A percentile compares a stretch with the other conserved stretches of the same genome.
These are phyloP conservation scores for Stigmatopora argus DNA, from an alignment of 2,113 vertebrate genomes.

Conservation along the genomic window DNA sequence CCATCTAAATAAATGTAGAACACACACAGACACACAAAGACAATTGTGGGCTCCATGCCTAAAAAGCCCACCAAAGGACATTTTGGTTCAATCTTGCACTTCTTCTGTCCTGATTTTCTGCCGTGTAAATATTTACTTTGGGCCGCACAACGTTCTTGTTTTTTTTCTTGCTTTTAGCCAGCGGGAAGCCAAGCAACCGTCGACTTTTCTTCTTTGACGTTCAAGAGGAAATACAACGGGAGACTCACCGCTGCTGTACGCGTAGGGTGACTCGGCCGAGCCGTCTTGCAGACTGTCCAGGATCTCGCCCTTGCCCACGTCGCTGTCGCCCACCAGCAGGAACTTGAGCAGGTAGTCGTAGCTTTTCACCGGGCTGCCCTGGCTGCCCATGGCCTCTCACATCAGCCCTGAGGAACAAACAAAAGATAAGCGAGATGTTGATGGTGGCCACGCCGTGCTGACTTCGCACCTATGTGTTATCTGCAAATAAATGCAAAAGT, in stretches of 20 bases:
- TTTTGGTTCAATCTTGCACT: slow-evolving; percentile 12
- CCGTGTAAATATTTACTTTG: slow-evolving; percentile 38
- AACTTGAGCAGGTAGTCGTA: slow-evolving; percentile 97
- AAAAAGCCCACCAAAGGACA: background rate
- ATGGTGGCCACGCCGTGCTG: background rate
- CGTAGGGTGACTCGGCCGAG: slow-evolving; percentile 90
- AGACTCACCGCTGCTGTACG: slow-evolving; percentile 92
- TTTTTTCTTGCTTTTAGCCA: background rate
- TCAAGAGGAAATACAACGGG: background rate
- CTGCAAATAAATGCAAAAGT: background rate
- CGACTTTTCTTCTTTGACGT: background rate
- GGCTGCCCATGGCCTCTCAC: slow-evolving; percentile 85
- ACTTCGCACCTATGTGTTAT: slow-evolving; percentile 1
- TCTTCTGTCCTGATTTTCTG: slow-evolving; percentile 25
- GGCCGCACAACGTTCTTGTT: background rate
- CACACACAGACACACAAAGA: background rate
- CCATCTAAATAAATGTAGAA: background rate
- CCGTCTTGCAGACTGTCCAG: slow-evolving; percentile 94
- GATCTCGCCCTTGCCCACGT: slow-evolving; percentile 96
- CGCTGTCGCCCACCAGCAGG: slow-evolving; percentile 92
- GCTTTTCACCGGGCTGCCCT: slow-evolving; percentile 94
- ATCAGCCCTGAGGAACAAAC: slow-evolving; percentile 38
- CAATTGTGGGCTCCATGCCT: background rate
- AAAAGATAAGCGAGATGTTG: background rate
- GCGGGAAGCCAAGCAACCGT: background rate